Evolutionary conservation across 2,797 vertebrate genomes (phyloP), one percentile per base, ranked within the genome.

Genomic region (Psittacula derbiana): DNA sequence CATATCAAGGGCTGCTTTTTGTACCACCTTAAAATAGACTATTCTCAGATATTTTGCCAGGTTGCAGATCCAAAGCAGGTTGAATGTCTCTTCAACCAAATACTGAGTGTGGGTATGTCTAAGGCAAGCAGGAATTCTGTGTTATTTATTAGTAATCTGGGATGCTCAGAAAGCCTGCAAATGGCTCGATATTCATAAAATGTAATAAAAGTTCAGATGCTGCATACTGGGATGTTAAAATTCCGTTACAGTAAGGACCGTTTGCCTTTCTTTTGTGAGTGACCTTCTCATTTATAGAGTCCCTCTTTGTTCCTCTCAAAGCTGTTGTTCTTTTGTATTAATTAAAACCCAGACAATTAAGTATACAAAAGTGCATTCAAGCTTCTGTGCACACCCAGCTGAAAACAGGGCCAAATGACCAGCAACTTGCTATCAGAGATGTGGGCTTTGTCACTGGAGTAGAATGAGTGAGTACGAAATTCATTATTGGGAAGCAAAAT

Each of bases 291-390:
- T 86, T 92, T 91, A 38, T 17, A 66, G 47, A 74, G 49, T 60
- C 33, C 57, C 33, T 69, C 25, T 52, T 66, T 57, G 66, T 60
- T 87, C 60, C 72, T 31, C 44, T 90, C 86, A 38, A 71, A 71
- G 71, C 86, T 76, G 49, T 69, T 90, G 80, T 85, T 89, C 55
- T 87, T 89, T n/a, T 30, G 28, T 53, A 82, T 89, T 91, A 65
- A 93, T 94, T 97, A 96, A 94, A 95, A 66, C 72, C 55, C 36
- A 81, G 62, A 73, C 11, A 5, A 81, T 80, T 79, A 80, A 73
- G 55, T 28, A 58, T 49, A 80, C 10, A 90, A 55, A 88, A 89
- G 44, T 23, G 38, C 33, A 57, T 28, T 89, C 47, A 31, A 49
- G 75, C 57, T 90, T 74, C 69, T 87, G 47, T 40, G 67, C 41